A percentile compares a stretch with the other conserved stretches of the same genome.
Conservation (phyloP, 23 tunicate genomes). For the Halocynthia roretzi region DNA sequence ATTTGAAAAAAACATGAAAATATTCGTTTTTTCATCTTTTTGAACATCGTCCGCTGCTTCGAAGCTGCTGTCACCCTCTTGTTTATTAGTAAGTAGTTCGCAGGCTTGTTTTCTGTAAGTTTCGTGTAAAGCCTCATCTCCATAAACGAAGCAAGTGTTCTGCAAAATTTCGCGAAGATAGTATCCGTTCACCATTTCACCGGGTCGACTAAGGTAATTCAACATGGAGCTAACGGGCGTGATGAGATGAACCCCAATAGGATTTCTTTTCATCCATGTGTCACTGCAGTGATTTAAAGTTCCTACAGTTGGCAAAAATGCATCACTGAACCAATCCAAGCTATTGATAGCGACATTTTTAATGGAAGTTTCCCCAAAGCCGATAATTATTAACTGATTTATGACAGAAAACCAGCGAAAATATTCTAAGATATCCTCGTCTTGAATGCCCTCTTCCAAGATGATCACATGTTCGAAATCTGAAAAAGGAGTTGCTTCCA, state of each 20-base stretch:
- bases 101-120: slow-evolving; percentile 1
- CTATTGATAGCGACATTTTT: slow-evolving; percentile 17
- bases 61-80: too few relatives aligned
- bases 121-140: slow-evolving; percentile 7
- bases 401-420: slow-evolving; percentile 41
- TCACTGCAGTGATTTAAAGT: slow-evolving; percentile 31
- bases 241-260: slow-evolving; percentile 43
- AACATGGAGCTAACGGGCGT: slow-evolving; percentile 28
- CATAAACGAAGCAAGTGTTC: slow-evolving; percentile 35
- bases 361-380: slow-evolving; percentile 42
- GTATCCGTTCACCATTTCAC: slow-evolving; percentile 22
- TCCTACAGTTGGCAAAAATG: slow-evolving; percentile 21
- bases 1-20: too few relatives aligned
- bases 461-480: slow-evolving; percentile 40
- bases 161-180: slow-evolving; percentile 22
- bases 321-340: slow-evolving; percentile 42
- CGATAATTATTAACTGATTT: slow-evolving; percentile 24
- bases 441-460: slow-evolving; percentile 25
- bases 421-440: slow-evolving; percentile 28
- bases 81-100: too few relatives aligned
- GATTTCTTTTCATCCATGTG: slow-evolving; percentile 37
- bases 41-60: too few relatives aligned
- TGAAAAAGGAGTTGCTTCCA: slow-evolving; percentile 31
- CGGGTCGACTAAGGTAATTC: not conserved
- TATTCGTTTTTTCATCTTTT: too few relatives aligned